Percentiles rank a stretch among this genome's conserved stretches.
Evolutionary conservation across 2,888 invertebrate genomes (phyloP).

Genomic region (Melanostoma mellinum): DNA sequence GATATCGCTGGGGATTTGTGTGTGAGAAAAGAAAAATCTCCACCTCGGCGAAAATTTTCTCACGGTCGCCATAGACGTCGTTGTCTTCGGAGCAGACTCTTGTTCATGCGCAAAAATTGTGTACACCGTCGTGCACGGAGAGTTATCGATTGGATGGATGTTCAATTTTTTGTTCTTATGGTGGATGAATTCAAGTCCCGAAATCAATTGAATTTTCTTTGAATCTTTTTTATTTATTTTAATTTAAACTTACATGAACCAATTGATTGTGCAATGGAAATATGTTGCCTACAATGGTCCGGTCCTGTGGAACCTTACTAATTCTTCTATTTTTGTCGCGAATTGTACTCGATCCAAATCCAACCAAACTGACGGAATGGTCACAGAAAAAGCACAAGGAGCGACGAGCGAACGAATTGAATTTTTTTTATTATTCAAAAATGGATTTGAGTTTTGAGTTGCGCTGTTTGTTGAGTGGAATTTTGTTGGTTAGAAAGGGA

Average conservation of each 20-base stretch:
- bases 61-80: conserved; percentile 26
- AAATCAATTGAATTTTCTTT: background rate
- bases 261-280: conserved; percentile 6
- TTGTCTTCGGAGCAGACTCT: conserved; percentile 39
- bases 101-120: conserved; percentile 70
- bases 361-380: conserved; percentile 33
- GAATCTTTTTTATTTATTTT: background rate
- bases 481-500: background rate
- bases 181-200: conserved; percentile 4
- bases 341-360: conserved; percentile 26
- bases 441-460: conserved; percentile 29
- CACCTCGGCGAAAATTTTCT: conserved; percentile 59
- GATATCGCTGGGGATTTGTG: conserved; percentile 47
- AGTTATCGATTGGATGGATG: conserved; percentile 50
- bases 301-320: conserved; percentile 33
- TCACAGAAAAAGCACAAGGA: background rate
- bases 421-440: background rate
- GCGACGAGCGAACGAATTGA: conserved; percentile 1
- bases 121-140: conserved; percentile 41
- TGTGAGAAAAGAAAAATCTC: conserved; percentile 48
- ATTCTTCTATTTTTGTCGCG: conserved; percentile 33
- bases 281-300: conserved; percentile 13
- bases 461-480: conserved; percentile 25
- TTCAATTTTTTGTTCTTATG: background rate
- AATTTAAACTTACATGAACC: conserved; percentile 16